Evolutionary conservation across 2,113 vertebrate species (phyloP).

Genomic region (Plecotus auritus): DNA sequence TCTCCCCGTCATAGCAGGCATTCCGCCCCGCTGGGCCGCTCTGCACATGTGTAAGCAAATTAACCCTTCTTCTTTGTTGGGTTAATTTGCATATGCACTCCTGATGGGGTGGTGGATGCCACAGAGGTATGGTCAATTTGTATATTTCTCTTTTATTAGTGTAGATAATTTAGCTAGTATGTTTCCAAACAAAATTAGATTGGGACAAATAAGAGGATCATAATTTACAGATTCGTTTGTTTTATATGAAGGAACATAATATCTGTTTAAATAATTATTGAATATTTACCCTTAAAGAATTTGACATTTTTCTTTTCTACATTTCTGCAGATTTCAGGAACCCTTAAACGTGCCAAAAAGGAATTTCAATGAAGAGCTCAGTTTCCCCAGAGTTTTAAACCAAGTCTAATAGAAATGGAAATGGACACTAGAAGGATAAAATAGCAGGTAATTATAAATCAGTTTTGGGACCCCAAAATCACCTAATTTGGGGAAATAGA

Average conservation of each 20-base stretch:
- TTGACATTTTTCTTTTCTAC: background rate
- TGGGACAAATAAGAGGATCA: background rate
- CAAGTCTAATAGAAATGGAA: constrained; percentile 75
- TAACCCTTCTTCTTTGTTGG: no score
- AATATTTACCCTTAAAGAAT: background rate
- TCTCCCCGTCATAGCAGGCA: no score
- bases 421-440: constrained; percentile 79
- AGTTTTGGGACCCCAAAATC: background rate
- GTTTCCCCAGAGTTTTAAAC: constrained; percentile 78
- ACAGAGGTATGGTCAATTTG: no score
- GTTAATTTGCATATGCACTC: no score
- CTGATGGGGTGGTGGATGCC: no score
- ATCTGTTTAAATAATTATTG: background rate
- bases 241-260: background rate
- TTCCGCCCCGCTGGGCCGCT: no score
- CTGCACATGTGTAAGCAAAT: no score
- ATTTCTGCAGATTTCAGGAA: constrained; percentile 82
- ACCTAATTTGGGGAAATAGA: background rate
- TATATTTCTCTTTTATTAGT: no score
- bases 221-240: background rate
- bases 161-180: background rate
- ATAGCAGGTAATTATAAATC: constrained; percentile 80
- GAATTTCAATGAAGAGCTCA: constrained; percentile 82
- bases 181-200: background rate
- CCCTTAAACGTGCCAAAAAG: constrained; percentile 86